Conservation (phyloP, 2,113 vertebrate genomes). For the Lepisosteus oculatus region DNA sequence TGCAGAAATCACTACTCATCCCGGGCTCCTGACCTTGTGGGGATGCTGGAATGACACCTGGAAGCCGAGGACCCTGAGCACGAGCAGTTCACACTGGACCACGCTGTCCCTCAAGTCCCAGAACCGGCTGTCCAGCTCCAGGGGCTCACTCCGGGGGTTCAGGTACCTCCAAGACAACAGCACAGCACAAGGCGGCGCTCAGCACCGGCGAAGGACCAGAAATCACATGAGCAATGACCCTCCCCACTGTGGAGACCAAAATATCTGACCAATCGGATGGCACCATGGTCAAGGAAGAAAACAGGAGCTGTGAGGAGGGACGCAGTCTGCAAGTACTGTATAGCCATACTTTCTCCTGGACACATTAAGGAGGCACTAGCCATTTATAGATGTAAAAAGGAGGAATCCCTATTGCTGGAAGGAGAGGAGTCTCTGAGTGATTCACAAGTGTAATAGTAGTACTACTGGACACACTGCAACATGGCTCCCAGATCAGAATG, state of each 20-base stretch:
- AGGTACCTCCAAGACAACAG: slow-evolving; percentile 62
- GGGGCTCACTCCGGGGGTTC: slow-evolving; percentile 61
- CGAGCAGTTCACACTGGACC: slow-evolving; percentile 80
- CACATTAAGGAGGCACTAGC: too few relatives aligned
- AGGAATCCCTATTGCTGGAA: too few relatives aligned
- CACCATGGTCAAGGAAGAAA: neutral
- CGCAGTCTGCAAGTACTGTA: neutral
- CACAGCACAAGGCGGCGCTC: too few relatives aligned
- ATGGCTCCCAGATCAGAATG: too few relatives aligned
- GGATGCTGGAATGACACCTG: slow-evolving; percentile 83
- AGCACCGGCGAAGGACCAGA: too few relatives aligned
- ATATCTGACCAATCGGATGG: neutral
- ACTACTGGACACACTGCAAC: too few relatives aligned
- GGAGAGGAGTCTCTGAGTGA: too few relatives aligned
- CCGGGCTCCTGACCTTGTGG: slow-evolving; percentile 65
- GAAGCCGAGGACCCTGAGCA: slow-evolving; percentile 78
- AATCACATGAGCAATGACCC: too few relatives aligned
- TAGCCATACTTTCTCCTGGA: too few relatives aligned
- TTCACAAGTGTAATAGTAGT: too few relatives aligned
- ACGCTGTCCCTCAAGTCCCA: slow-evolving; percentile 84
- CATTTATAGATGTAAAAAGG: too few relatives aligned
- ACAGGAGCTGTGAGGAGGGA: neutral
- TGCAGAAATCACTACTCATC: neutral
- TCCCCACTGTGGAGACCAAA: too few relatives aligned
- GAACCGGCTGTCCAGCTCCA: slow-evolving; percentile 75